Conservation (phyloP, 2,888 invertebrate genomes). For the Hirudinaria manillensis region DNA sequence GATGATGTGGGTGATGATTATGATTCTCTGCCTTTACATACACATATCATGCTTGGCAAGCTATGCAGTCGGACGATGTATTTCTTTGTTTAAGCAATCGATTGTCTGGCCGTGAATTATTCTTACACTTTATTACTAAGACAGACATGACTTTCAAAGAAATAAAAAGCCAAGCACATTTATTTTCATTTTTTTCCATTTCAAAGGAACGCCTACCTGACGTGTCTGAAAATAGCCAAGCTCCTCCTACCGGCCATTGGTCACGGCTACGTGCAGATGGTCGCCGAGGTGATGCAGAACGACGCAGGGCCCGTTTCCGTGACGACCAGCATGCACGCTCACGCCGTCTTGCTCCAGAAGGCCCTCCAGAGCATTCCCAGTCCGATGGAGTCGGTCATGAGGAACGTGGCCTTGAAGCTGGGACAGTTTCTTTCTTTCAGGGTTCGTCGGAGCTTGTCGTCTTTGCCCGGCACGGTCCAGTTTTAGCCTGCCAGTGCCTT, state of each 20-base stretch:
- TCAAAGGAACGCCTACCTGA: constrained; percentile 73
- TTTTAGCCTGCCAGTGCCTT: neutral
- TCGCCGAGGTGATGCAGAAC: constrained; percentile 60
- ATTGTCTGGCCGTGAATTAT: no score
- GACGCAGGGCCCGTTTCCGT: constrained; percentile 56
- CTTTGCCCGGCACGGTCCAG: neutral
- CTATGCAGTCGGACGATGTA: neutral
- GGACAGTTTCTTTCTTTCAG: constrained; percentile 75
- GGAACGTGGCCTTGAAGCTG: constrained; percentile 75
- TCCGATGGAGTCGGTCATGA: constrained; percentile 74
- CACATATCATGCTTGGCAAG: neutral
- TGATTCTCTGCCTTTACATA: neutral
- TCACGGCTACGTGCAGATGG: constrained; percentile 59
- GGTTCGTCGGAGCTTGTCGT: constrained; percentile 51
- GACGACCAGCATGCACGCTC: constrained; percentile 52
- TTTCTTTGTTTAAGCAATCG: neutral
- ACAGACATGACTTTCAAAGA: no score
- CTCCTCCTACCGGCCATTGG: constrained; percentile 79
- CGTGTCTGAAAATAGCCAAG: constrained; percentile 80
- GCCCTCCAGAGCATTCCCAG: constrained; percentile 77
- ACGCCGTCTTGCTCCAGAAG: constrained; percentile 66
- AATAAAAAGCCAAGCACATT: no score
- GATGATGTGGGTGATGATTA: no score
- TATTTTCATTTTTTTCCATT: neutral
- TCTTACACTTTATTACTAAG: no score